A percentile compares a stretch with the other conserved stretches of the same genome.
These are phyloP conservation scores for Lamellibrachia satsuma DNA, from an alignment of 2,888 invertebrate species.

Conservation along the genomic window DNA sequence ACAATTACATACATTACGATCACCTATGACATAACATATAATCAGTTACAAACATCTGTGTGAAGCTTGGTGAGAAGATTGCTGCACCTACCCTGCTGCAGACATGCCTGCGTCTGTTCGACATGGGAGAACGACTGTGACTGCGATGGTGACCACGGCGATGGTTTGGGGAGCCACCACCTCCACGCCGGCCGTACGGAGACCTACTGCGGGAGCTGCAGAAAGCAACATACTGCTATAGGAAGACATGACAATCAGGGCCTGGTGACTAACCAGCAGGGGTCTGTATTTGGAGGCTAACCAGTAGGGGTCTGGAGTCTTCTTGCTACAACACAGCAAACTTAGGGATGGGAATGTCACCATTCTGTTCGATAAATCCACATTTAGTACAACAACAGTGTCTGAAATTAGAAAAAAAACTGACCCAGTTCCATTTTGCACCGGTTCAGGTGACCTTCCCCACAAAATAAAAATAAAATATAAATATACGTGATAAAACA, in stretches of 20 bases:
- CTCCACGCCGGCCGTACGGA: conserved; percentile 20
- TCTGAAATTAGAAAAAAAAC: not conserved
- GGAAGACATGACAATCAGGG: no score
- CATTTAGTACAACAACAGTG: no score
- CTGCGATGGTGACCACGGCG: conserved; percentile 66
- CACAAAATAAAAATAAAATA: no score
- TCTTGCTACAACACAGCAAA: not conserved
- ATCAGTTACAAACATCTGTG: not conserved
- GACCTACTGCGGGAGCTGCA: conserved; percentile 30
- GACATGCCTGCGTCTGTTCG: conserved; percentile 79
- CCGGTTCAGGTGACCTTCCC: no score
- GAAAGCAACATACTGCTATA: not conserved
- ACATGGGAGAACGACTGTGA: conserved; percentile 76
- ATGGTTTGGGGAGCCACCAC: conserved; percentile 31
- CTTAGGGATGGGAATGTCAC: not conserved
- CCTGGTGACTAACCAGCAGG: no score
- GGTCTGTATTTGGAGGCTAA: no score
- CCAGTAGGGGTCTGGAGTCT: not conserved
- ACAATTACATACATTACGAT: no score
- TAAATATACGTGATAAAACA: no score
- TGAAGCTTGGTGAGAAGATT: not conserved
- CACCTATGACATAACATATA: not conserved
- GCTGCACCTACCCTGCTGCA: conserved; percentile 72
- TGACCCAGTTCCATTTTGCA: no score
- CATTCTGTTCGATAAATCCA: not conserved